Base-by-base conservation (phyloP, 2,113 vertebrate genomes). In the Trichechus manatus region DNA sequence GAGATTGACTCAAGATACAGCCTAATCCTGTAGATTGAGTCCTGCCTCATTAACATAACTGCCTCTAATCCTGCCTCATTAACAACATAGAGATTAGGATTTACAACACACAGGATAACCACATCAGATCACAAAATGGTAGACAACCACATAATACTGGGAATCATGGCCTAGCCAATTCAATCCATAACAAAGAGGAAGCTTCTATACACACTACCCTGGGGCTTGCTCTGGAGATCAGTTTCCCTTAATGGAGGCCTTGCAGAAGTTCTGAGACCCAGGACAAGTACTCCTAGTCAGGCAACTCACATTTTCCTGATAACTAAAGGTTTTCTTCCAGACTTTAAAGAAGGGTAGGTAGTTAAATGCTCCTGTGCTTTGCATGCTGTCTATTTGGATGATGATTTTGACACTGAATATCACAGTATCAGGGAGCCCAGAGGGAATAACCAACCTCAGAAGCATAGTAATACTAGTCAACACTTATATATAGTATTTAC, bases 141-240 rank as follows among this genome's bases (percentile, higher is more conserved):
- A 11, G 50, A 53, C 13, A 47, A 56, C 14, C 53, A 56, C 53
- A 17, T 56, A 56, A 56, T 56, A 56, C 53, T 56, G 53, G 15
- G 53, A 56, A 56, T 56, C 53, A 56, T 13, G 53, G 53, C 53
- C 53, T 56, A 56, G 53, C 53, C 53, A 56, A 56, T 56, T 17
- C 15, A 15, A 56, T 15, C 53, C 53, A 56, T 56, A 56, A 56
- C 53, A 56, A 56, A 56, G 33, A 31, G 6, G 53, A 27, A 20
- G 42, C 6, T 15, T 42, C 4, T 23, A 13, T 42, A 17, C 11
- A 1, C 44, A 3, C 17, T 10, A 1, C 9, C 5, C 2, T 1
- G 36, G 44, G 9, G 22, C 31, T 15, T 20, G 17, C 59, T 23
- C 33, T 50, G 6, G 27, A 80, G 82, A 68, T 36, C 9, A 1